Evolutionary conservation across 2,797 vertebrate genomes (phyloP), one percentile per base, ranked within the genome.

Genomic region (Diplodus sargus): DNA sequence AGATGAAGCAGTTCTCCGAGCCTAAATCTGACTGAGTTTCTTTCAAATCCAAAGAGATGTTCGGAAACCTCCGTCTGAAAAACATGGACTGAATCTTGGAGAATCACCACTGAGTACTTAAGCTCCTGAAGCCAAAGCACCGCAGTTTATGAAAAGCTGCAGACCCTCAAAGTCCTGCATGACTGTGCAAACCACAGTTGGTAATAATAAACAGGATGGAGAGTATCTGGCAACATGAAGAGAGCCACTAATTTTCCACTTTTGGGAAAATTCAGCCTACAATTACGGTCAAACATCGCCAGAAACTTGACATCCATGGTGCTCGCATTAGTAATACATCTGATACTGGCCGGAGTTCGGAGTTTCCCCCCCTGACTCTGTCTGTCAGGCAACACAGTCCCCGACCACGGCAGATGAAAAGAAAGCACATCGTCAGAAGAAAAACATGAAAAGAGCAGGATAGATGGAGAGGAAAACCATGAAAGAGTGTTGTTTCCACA

Each of bases 171-270:
- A 74, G 85, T 74, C 66, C 81, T 70, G 75, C 72, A 84, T 84
- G 86, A 84, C 75, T 87, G n/a, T 78, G 70, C 62, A 88, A 85
- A 88, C 90, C 88, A 83, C 88, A 86, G 65, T 80, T 76, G 86
- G 88, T 86, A 70, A 87, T 88, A 78, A 87, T 65, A 87, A 89
- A 88, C 79, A 86, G 83, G 83, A 87, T 74, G 76, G 80, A 71
- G 84, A 83, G 67, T 65, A 61, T 85, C 67, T 88, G 86, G 79
- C 85, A 76, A 76, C 43, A 58, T 45, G n/a, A 73, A 49, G 53
- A 84, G 56, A 89, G 68, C 86, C 76, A 83, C 81, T 84, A 64
- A 87, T 89, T 90, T 88, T 91, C 82, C 88, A 87, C 89, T 91
- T 87, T 85, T 65, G 65, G 81, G 77, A 71, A 75, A 79, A 77